Evolutionary conservation across 2,113 vertebrate species (phyloP), one percentile per base, ranked within the genome.

Genomic region (Mastomys coucha): DNA sequence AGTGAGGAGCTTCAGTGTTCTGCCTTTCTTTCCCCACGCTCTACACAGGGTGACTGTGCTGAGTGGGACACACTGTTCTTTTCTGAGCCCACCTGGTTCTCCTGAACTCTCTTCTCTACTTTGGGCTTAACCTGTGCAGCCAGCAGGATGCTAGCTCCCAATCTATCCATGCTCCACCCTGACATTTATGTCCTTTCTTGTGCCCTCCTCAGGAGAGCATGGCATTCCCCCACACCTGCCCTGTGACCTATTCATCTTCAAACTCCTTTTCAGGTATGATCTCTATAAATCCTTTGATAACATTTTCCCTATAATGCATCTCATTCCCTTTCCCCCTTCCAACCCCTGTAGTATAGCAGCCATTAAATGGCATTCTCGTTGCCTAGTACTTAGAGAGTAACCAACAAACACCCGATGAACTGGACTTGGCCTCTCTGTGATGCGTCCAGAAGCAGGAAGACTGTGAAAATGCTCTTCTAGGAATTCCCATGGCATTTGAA

Each of bases 381-480:
- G 73, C 93, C 78, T 90, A 88, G 73, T 80, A 96, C 81, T 85
- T 12, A 84, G 49, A 70, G 53, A 39, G 45, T 91, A 80, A 85
- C 93, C 84, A 90, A 45, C 12, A 84, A 91, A 85, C 60, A 92
- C 73, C 75, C 91, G 51, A 4, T 85, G 92, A 95, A 95, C 36
- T 93, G 75, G 93, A 92, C 42, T 86, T 96, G 76, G 86, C 67
- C 49, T 94, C 90, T 93, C 53, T 73, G 73, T 56, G 92, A 91
- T 49, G 49, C 60, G 53, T 19, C 42, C 81, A 73, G 82, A 93
- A 95, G 67, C 19, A 89, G 36, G 31, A 95, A 93, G 65, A 39
- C 69, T 92, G 92, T 95, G 91, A 93, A 97, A 95, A 81, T 31
- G 26, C 77, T 88, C 28, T 86, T 93, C n/a, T 73, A 93, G 85